phyloP scores from a whole-genome alignment of 2,888 invertebrate genomes.

The Lithophane ornitopus region DNA sequence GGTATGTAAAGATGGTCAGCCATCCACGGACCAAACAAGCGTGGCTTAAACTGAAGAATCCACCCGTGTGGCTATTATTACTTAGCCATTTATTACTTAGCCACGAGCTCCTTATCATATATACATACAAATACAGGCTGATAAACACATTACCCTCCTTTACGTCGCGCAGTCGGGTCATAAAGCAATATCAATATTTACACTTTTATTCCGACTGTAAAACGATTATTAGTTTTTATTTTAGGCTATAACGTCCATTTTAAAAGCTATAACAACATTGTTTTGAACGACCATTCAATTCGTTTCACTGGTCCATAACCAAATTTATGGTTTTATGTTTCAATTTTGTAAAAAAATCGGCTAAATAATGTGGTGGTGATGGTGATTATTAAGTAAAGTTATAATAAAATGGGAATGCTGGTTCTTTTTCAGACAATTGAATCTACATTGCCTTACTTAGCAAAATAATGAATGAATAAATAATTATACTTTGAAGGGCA shows the following conservation, averaged over 20 bases:
- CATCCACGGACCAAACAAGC: too few relatives aligned
- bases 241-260: conserved; percentile 6
- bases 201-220: conserved; percentile 6
- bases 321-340: conserved; percentile 8
- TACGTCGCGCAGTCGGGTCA: too few relatives aligned
- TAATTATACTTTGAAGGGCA: too few relatives aligned
- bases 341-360: background rate
- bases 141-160: too few relatives aligned
- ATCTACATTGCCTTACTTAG: background rate
- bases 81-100: too few relatives aligned
- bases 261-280: conserved; percentile 7
- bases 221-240: conserved; percentile 29
- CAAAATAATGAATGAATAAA: background rate
- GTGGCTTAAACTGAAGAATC: too few relatives aligned
- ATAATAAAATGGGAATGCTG: background rate
- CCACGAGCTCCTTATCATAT: too few relatives aligned
- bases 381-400: background rate
- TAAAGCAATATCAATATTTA: conserved; percentile 10
- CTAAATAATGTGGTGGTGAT: background rate
- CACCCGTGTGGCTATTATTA: too few relatives aligned
- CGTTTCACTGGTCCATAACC: conserved; percentile 20
- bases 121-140: too few relatives aligned
- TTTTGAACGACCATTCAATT: conserved; percentile 21
- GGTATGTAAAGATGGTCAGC: too few relatives aligned
- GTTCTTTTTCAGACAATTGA: background rate